Percentiles rank a stretch among this genome's conserved stretches.
These are phyloP conservation scores for Octomys mimax DNA, from an alignment of 2,797 vertebrate species.

Conservation along the genomic window DNA sequence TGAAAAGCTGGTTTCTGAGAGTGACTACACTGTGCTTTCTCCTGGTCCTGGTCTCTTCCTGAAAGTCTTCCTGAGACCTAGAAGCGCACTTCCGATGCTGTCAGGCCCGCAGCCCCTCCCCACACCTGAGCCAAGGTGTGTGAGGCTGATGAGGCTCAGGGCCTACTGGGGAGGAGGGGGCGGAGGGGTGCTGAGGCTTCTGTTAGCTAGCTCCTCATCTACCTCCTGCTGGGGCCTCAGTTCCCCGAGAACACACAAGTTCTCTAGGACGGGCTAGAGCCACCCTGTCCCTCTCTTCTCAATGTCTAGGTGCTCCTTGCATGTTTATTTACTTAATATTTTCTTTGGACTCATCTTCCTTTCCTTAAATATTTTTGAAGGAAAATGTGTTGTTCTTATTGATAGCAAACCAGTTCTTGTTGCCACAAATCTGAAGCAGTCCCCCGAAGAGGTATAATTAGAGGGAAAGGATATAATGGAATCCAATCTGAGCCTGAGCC, in stretches of 20 bases:
- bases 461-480: not conserved
- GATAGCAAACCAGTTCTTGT: not conserved
- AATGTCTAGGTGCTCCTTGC: not conserved
- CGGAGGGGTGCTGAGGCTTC: not conserved
- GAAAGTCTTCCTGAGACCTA: not conserved
- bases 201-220: not conserved
- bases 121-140: accelerated
- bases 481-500: not conserved
- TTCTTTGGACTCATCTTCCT: not conserved
- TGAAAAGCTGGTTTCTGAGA: constrained; percentile 21
- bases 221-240: accelerated
- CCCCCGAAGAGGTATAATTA: not conserved
- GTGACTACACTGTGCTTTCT: no score
- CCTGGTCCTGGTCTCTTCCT: not conserved
- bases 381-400: not conserved
- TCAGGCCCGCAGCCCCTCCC: not conserved
- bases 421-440: not conserved
- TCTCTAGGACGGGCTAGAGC: accelerated
- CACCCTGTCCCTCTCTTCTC: not conserved
- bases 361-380: constrained; percentile 36
- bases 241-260: not conserved
- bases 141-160: not conserved
- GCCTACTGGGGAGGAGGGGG: accelerated
- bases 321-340: not conserved
- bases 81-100: not conserved